Percentiles rank a stretch among this genome's conserved stretches.
phyloP scores from a whole-genome alignment of 2,797 vertebrate genomes.

The Sebastolobus altivelis region DNA sequence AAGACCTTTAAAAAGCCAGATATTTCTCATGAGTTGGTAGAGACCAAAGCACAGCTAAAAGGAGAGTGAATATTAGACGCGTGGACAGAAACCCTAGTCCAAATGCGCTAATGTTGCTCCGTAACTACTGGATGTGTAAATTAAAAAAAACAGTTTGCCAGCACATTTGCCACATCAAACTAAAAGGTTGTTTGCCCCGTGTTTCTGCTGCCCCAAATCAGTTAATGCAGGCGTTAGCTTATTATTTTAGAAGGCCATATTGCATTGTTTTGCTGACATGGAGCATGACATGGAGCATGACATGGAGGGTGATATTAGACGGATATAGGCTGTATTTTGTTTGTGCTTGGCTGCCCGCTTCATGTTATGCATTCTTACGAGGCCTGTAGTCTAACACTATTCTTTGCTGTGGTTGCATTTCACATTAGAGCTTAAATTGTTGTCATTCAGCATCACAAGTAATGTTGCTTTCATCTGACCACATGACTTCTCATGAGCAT shows the following conservation, averaged over 20 bases:
- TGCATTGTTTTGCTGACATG: neutral
- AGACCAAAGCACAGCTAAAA: too few species aligned
- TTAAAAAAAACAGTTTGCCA: neutral
- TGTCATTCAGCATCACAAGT: neutral
- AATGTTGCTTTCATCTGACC: neutral
- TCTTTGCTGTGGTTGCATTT: neutral
- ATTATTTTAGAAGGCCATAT: too few species aligned
- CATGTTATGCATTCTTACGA: neutral
- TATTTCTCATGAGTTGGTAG: too few species aligned
- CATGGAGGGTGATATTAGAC: too few species aligned
- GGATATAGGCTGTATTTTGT: neutral
- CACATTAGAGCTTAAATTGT: neutral
- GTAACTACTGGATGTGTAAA: neutral
- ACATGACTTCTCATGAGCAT: neutral
- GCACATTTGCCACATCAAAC: too few species aligned
- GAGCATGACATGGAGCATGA: neutral
- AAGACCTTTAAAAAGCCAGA: too few species aligned
- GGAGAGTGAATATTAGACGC: neutral
- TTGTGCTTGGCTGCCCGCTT: neutral
- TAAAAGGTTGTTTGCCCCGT: too few species aligned
- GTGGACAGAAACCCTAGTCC: neutral
- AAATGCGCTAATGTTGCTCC: neutral
- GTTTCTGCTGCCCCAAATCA: neutral
- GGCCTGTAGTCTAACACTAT: neutral
- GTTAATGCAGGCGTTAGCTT: neutral